Base-by-base conservation (phyloP, 2,888 invertebrate genomes). In the Gymnocheta viridis region DNA sequence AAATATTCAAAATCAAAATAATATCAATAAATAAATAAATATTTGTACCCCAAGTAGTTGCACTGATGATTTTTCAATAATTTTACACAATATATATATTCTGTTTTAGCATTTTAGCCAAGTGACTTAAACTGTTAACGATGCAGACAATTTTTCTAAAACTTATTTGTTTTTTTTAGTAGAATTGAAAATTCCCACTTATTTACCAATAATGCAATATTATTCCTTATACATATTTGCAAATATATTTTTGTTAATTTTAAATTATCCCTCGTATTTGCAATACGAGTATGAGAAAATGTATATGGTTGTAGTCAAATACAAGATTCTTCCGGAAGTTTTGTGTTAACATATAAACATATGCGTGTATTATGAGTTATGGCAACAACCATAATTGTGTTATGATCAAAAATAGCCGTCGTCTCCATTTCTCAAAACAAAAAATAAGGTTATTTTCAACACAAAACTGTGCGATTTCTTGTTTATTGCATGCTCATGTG, bases 371-470 rank as follows among this genome's bases (percentile, higher is more conserved):
- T 79, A 24, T 29, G 47, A 69, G 70, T 58, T 80, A 70, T 66
- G 32, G 44, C 38, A 80, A 67, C 72, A 80, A 32, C 49, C 58
- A 72, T 80, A 83, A 83, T 83, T 83, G 80, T 72, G 60, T 83
- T 80, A 77, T 80, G 76, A 80, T 80, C 83, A 54, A 77, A 81
- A 77, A 80, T 72, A 72, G 73, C 66, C 72, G 76, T 72, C 76
- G 67, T 66, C 54, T 74, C 41, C 38, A 76, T 41, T 66, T 60
- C 49, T 70, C 51, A 19, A 35, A 19, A 47, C 38, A 54, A 22
- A 32, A 51, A 24, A n/a, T 47, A 27, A 12, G 22, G 6, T 27
- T 9, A n/a, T 44, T 66, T 38, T 74, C 51, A 51, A 51, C 51
- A 62, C 41, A 24, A 60, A 78, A 29, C 56, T 76, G 22, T 66